Conservation (phyloP, 2,797 vertebrate species). For the Ibycter americanus region DNA sequence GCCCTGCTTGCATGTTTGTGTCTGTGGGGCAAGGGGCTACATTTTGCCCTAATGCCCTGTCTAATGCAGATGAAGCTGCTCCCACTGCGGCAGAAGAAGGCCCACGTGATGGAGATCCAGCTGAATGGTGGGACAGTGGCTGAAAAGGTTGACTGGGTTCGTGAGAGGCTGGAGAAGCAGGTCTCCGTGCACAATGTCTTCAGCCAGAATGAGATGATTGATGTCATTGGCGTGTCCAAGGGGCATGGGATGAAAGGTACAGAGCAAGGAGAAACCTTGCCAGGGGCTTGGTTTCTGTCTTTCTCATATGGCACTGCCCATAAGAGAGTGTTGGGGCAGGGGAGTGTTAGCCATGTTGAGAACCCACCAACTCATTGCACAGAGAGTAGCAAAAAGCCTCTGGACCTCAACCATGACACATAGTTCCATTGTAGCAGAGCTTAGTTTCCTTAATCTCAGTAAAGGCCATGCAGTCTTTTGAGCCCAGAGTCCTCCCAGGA, state of each 20-base stretch:
- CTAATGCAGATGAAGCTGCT: slow-evolving; percentile 86
- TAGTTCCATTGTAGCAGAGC: neutral
- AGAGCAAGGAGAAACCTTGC: neutral
- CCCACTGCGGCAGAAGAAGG: slow-evolving; percentile 90
- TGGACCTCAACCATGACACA: neutral
- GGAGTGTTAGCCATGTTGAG: neutral
- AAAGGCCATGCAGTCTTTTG: neutral
- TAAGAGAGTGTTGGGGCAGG: neutral
- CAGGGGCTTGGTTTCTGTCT: neutral
- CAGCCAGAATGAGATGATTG: slow-evolving; percentile 89
- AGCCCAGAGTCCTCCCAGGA: neutral
- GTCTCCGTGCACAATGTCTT: slow-evolving; percentile 85
- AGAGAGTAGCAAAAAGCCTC: neutral
- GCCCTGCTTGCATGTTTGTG: neutral
- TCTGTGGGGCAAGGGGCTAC: accelerated
- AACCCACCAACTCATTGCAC: neutral
- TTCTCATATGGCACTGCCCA: neutral
- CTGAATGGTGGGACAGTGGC: slow-evolving; percentile 88
- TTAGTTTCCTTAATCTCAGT: neutral
- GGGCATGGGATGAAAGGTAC: slow-evolving; percentile 93
- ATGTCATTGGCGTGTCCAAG: slow-evolving; percentile 91
- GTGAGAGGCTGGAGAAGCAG: slow-evolving; percentile 88
- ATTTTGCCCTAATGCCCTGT: accelerated
- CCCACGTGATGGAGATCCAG: slow-evolving; percentile 94
- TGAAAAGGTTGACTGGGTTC: slow-evolving; percentile 93